phyloP scores from a whole-genome alignment of 2,113 vertebrate genomes.

The Clupea harengus region DNA sequence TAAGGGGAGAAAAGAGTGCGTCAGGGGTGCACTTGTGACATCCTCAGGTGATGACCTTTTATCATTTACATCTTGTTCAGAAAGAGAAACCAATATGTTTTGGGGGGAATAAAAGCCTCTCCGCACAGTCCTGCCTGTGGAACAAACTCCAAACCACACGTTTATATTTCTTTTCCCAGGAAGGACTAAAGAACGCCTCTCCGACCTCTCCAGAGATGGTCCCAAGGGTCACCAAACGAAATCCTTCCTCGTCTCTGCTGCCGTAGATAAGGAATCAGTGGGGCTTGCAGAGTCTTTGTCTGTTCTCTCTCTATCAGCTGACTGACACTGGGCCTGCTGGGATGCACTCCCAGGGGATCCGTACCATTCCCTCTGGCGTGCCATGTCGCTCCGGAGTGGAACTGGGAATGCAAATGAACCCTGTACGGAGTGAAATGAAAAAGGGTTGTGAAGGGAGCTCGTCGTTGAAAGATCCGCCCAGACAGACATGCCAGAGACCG shows the following conservation, averaged over 20 bases:
- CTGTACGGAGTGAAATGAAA: not conserved
- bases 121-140: not conserved
- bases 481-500: not conserved
- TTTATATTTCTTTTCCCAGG: not conserved
- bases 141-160: not conserved
- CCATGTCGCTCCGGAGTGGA: not conserved
- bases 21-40: constrained; percentile 8
- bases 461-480: not conserved
- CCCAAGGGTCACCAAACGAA: not conserved
- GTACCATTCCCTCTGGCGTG: not conserved
- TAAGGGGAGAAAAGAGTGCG: not conserved
- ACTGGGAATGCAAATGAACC: constrained; percentile 17
- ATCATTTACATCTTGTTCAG: constrained; percentile 9
- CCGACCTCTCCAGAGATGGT: not conserved
- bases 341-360: not conserved
- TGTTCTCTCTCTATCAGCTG: constrained; percentile 8
- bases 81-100: not conserved
- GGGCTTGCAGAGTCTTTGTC: not conserved
- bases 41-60: not conserved
- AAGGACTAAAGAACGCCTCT: not conserved
- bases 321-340: constrained; percentile 8
- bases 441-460: not conserved
- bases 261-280: constrained; percentile 4
- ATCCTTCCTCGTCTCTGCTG: not conserved
- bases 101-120: not conserved